phyloP scores from a whole-genome alignment of 2,113 vertebrate species.

The Etia nguti region DNA sequence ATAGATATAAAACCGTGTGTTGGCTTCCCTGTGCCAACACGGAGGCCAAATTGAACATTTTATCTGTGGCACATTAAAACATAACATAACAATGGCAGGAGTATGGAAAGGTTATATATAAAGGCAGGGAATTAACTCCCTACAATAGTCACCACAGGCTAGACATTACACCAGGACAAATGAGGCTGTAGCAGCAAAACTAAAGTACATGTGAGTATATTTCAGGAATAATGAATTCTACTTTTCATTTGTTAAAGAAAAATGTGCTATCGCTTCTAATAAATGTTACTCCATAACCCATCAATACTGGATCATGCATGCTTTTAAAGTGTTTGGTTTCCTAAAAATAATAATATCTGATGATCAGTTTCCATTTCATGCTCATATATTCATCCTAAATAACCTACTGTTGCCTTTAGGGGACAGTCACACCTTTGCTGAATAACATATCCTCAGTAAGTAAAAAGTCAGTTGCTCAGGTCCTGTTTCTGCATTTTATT shows the following conservation, averaged over 20 bases:
- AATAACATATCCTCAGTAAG: not conserved
- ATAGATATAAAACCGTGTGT: not conserved
- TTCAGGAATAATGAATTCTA: not conserved
- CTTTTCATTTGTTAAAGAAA: not conserved
- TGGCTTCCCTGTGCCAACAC: not conserved
- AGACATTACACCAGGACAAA: not conserved
- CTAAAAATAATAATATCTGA: not conserved
- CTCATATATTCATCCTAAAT: not conserved
- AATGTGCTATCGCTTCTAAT: not conserved
- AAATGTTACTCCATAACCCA: not conserved
- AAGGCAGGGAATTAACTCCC: not conserved
- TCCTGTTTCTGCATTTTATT: not conserved
- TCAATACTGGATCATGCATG: not conserved
- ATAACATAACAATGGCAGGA: not conserved
- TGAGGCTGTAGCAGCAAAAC: not conserved
- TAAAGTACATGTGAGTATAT: not conserved
- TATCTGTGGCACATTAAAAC: not conserved
- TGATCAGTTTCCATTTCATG: not conserved
- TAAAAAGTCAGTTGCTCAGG: not conserved
- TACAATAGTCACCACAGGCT: not conserved
- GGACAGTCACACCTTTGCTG: not conserved
- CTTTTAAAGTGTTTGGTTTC: not conserved
- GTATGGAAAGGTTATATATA: not conserved
- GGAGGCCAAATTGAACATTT: not conserved
- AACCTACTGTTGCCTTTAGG: not conserved